Base-by-base conservation (phyloP, 2,113 vertebrate species). In the Lepidiolamprologus cunningtoni region DNA sequence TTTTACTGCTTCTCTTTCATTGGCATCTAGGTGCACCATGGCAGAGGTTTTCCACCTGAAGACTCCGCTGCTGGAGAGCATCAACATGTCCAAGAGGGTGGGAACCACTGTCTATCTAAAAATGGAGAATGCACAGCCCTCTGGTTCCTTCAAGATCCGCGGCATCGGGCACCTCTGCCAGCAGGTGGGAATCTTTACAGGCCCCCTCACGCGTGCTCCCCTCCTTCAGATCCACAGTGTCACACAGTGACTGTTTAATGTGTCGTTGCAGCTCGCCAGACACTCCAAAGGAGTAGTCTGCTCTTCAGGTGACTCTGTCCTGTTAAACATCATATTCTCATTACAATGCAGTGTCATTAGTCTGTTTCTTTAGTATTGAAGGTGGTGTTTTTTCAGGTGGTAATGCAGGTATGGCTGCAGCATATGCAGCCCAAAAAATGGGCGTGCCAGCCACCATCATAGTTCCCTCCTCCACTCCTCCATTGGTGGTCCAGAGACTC, bases 81-180 rank as follows among this genome's bases (percentile, higher is more conserved):
- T 94, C 23, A 31, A 91, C 2, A 96, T 99, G 92, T 98, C 98
- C 28, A 96, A 89, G 84, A 94, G 85, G 0, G 93, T 91, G 0
- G 97, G 97, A 5, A 95, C 93, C 28, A 82, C 93, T 1, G 97
- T 99, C 82, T 97, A 97, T 86, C 89, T 99, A 93, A 99, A 99
- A 92, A 96, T 97, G 93, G 99, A 99, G 87, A 99, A 97, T 0
- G 86, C 97, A 2, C 98, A 99, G 92, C 98, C 98, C 2, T 91
- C 96, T 0, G 98, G 98, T 9, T 99, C 98, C 88, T 99, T 99
- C 95, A 99, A 99, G 95, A 98, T 99, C 93, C 97, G 98, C 0
- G 99, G 98, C 55, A 97, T 99, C 0, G 98, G 98, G 55, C 96
- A 97, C 80, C 95, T 97, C 80, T 99, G 98, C 90, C 97, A 97